A percentile compares a stretch with the other conserved stretches of the same genome.
Conservation (phyloP, 2,797 vertebrate species). For the Enteromius paludinosus region DNA sequence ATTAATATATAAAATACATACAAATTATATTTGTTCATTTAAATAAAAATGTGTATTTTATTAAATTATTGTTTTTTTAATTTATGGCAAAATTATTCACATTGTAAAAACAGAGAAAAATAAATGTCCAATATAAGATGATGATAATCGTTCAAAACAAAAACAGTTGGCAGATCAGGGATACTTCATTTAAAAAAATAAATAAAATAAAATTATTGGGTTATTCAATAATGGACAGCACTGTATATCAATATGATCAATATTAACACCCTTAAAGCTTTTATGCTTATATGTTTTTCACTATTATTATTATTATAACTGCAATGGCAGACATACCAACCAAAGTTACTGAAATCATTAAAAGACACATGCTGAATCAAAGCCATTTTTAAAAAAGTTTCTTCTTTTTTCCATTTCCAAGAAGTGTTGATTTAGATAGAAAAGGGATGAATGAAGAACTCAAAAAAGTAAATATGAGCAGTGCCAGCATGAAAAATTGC, state of each 20-base stretch:
- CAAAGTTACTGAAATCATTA: neutral
- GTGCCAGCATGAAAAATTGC: constrained; percentile 41
- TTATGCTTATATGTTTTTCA: neutral
- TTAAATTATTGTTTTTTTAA: neutral
- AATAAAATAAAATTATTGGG: neutral
- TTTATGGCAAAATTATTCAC: neutral
- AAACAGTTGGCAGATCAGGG: neutral
- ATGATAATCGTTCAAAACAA: too few relatives aligned
- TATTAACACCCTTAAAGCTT: neutral
- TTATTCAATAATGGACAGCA: neutral
- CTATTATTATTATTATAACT: neutral
- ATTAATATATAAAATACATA: too few relatives aligned
- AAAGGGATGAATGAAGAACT: neutral
- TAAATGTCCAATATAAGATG: too few relatives aligned
- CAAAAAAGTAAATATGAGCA: constrained; percentile 14
- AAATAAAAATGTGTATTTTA: neutral
- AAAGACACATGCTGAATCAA: neutral
- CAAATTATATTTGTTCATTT: neutral
- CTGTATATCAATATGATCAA: neutral
- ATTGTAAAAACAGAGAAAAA: neutral
- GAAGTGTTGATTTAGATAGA: neutral
- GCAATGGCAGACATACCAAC: neutral
- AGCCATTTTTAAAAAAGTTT: neutral
- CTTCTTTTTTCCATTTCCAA: neutral
- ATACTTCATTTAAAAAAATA: neutral